A percentile compares a stretch with the other conserved stretches of the same genome.
These are phyloP conservation scores for Smittia sp. DNA, from an alignment of 2,888 invertebrate genomes.

Conservation along the genomic window DNA sequence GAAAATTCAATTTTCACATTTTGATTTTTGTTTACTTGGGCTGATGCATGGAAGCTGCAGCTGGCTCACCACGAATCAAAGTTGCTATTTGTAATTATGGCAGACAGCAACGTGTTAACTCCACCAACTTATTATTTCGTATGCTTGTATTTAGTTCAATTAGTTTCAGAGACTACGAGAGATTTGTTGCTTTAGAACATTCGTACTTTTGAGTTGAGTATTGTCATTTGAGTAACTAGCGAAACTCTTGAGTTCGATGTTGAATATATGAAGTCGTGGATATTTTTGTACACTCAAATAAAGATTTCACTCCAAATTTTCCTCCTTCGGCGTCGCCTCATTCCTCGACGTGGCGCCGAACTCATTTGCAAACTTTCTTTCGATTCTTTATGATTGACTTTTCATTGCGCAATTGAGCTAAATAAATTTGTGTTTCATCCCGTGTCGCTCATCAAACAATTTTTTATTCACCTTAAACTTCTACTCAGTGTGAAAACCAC, in stretches of 20 bases:
- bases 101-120: neutral
- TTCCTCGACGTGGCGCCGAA: neutral
- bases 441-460: neutral
- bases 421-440: neutral
- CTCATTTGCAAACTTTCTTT: conserved; percentile 1
- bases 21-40: too few species aligned
- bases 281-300: conserved; percentile 37
- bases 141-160: too few species aligned
- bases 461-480: neutral
- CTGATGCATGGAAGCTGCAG: too few species aligned
- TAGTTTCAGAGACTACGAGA: too few species aligned
- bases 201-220: too few species aligned
- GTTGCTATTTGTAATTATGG: conserved; percentile 4
- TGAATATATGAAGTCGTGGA: conserved; percentile 41
- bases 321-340: neutral
- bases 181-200: too few species aligned
- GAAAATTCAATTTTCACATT: too few species aligned
- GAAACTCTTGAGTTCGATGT: too few species aligned
- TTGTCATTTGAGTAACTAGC: too few species aligned
- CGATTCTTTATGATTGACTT: neutral
- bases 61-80: too few species aligned
- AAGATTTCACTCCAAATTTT: neutral
- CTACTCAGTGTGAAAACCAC: neutral
- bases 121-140: too few species aligned
- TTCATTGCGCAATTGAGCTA: neutral